Evolutionary conservation across 1,140 invertebrate species (phyloP), one percentile per base, ranked within the genome.

Genomic region (Drosophila pandora): DNA sequence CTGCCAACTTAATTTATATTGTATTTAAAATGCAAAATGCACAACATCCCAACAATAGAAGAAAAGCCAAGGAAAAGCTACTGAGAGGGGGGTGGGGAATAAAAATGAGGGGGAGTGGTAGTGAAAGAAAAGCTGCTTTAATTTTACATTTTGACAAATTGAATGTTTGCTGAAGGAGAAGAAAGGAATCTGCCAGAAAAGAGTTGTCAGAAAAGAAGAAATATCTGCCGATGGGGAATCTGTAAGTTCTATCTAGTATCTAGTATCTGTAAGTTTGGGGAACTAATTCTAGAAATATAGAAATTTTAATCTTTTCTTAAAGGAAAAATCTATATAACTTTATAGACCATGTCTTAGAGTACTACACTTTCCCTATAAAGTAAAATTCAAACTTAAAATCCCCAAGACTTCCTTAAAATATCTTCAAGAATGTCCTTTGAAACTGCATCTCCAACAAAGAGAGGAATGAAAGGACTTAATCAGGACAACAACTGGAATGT

Each of bases 1-100:
- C 81, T 87, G 82, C 63, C 83, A 88, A 70, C 83, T 88, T 73
- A 88, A 88, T 88, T 88, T 88, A 83, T 83, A 80, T 87, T 74
- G 64, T 64, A 84, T 84, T 84, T 79, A 73, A 81, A 60, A 85
- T 80, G 81, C 81, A 80, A 78, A 80, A 70, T 70, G 61, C 55
- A 43, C 67, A 81, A 22, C 79, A 83, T 69, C 43, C 43, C 39
- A 60, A 68, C 62, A 76, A 60, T 47, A 39, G 23, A 37, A 50
- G 13, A 55, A 30, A n/a, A 53, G 53, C 41, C 53, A 39, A 39
- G 17, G 39, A 37, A 32, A 50, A 25, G 47, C 21, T 5, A 2
- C 1, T 17, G 54, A 10, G 23, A n/a, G 17, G 22, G 25, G 13
- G 22, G 9, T 7, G 63, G 3, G 8, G 3, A 13, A 47, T 34